Percentiles rank a stretch among this genome's conserved stretches.
Evolutionary conservation across 2,888 invertebrate species (phyloP).

Genomic region (Campopleginae sp.): DNA sequence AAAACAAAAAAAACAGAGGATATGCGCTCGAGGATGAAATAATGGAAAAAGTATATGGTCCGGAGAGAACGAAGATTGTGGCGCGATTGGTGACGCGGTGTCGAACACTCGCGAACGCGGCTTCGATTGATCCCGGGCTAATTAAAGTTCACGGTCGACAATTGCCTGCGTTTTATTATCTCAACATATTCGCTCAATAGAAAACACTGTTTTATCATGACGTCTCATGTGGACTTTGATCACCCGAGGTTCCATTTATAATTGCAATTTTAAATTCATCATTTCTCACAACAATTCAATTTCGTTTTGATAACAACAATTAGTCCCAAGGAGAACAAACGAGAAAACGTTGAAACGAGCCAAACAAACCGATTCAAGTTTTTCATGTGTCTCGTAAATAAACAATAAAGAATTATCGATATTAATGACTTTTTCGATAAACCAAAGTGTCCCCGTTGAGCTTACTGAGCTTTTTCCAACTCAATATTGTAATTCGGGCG

Average conservation of each 20-base stretch:
- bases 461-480: constrained; percentile 17
- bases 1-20: constrained; percentile 6
- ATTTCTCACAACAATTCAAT: background rate
- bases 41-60: constrained; percentile 11
- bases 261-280: background rate
- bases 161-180: constrained; percentile 29
- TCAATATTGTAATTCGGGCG: constrained; percentile 1
- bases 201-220: constrained; percentile 34
- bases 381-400: background rate
- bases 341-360: background rate
- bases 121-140: constrained; percentile 56
- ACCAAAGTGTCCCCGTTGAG: constrained; percentile 33
- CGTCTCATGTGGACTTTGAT: constrained; percentile 8
- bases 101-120: constrained; percentile 35
- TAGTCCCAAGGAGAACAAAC: background rate
- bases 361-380: background rate
- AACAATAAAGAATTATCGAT: background rate
- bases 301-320: background rate
- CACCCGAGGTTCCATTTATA: constrained; percentile 19
- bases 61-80: constrained; percentile 4
- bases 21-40: background rate
- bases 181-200: background rate
- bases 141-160: constrained; percentile 60
- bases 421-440: background rate
- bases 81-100: constrained; percentile 29